phyloP scores from a whole-genome alignment of 2,113 vertebrate species.

The Orcinus orca region DNA sequence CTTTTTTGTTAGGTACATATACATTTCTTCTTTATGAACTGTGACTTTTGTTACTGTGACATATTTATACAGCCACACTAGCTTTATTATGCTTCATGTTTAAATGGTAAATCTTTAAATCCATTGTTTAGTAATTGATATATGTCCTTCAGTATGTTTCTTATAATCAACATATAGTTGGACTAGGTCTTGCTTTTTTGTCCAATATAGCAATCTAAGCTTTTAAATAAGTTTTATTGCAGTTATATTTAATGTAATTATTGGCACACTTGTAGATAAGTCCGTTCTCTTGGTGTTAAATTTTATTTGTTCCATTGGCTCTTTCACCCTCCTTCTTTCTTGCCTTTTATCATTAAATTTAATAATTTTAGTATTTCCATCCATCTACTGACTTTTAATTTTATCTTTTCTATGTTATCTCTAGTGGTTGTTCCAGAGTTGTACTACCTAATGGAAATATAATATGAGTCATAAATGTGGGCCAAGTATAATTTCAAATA shows the following conservation, averaged over 20 bases:
- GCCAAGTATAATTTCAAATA: background rate
- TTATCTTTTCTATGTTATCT: background rate
- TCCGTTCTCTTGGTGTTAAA: background rate
- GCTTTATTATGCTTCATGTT: background rate
- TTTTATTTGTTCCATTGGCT: background rate
- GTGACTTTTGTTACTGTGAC: background rate
- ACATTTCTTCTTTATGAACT: background rate
- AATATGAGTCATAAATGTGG: background rate
- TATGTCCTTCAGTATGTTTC: background rate
- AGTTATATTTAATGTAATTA: background rate
- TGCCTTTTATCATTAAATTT: background rate
- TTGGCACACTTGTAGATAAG: background rate
- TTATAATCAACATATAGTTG: background rate
- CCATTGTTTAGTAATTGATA: background rate
- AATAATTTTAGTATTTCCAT: background rate
- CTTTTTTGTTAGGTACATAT: background rate
- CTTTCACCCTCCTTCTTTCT: background rate
- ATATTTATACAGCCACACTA: background rate
- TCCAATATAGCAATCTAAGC: background rate
- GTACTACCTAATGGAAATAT: background rate
- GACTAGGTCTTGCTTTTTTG: background rate
- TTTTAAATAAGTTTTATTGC: background rate
- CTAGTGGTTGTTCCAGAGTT: background rate
- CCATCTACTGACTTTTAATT: background rate
- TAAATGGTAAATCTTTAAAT: background rate